Conservation (phyloP, 2,113 vertebrate genomes). For the Fulmarus glacialis region DNA sequence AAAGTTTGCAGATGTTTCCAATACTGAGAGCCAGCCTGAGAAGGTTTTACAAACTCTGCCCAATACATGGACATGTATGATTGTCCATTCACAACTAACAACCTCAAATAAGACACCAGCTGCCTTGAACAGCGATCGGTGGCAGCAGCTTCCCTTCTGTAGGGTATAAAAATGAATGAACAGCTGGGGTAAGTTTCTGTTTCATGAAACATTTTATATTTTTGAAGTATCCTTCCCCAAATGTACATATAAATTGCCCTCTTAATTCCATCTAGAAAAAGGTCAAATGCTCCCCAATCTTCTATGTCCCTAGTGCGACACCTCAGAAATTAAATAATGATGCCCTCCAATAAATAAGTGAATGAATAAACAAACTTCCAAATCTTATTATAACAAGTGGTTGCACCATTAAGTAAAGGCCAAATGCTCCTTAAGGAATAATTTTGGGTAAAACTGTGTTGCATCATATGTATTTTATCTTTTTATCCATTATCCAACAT, state of each 20-base stretch:
- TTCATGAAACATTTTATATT: neutral
- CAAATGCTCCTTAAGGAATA: neutral
- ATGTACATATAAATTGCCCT: neutral
- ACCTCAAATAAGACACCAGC: neutral
- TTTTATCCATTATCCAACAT: neutral
- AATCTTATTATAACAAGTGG: neutral
- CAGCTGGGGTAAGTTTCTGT: neutral
- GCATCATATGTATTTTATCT: neutral
- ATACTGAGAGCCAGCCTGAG: neutral
- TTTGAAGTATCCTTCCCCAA: neutral
- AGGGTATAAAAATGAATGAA: neutral
- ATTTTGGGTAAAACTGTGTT: neutral
- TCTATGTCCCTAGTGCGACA: fast-evolving
- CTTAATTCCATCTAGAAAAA: neutral
- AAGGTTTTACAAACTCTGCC: neutral
- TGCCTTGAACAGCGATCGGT: neutral
- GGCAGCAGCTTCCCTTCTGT: neutral
- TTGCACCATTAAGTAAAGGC: neutral
- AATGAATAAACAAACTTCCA: conserved; percentile 23
- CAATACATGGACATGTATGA: neutral
- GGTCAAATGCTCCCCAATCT: neutral
- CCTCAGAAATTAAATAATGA: conserved; percentile 10
- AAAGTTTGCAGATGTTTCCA: neutral
- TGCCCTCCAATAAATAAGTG: neutral
- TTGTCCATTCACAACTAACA: neutral